These are phyloP conservation scores for Phalacrocorax carbo DNA, from an alignment of 2,113 vertebrate species.

Conservation along the genomic window DNA sequence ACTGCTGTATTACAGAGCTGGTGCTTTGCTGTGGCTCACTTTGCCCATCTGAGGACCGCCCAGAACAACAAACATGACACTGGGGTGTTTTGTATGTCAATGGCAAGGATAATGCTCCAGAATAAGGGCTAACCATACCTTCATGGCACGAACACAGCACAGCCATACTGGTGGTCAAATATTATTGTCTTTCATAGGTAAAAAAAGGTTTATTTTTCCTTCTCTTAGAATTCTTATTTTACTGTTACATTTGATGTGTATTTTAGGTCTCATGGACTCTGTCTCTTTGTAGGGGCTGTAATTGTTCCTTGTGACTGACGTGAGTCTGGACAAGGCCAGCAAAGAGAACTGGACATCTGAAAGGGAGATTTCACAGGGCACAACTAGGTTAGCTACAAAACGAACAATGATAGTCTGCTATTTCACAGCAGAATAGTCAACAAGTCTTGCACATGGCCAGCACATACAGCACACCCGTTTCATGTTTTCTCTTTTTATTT, in stretches of 20 bases:
- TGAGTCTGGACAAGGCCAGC: neutral
- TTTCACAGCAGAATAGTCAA: neutral
- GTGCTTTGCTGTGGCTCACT: neutral
- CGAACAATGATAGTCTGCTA: neutral
- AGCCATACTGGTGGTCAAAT: neutral
- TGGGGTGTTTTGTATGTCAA: neutral
- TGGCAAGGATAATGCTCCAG: neutral
- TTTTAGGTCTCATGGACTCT: neutral
- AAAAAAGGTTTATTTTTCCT: neutral
- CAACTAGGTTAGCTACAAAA: neutral
- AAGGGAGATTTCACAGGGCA: neutral
- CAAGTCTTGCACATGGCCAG: neutral
- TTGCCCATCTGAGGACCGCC: neutral
- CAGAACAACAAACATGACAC: neutral
- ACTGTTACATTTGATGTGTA: neutral
- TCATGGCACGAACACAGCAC: neutral
- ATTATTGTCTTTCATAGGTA: neutral
- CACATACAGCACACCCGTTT: neutral
- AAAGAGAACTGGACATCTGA: neutral
- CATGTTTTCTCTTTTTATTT: neutral
- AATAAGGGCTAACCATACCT: neutral
- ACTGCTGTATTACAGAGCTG: constrained; percentile 39
- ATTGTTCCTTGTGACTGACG: neutral
- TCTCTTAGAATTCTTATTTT: neutral
- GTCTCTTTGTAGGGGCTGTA: neutral